Base-by-base conservation (phyloP, 2,113 vertebrate species). In the Corydoras sp. region DNA sequence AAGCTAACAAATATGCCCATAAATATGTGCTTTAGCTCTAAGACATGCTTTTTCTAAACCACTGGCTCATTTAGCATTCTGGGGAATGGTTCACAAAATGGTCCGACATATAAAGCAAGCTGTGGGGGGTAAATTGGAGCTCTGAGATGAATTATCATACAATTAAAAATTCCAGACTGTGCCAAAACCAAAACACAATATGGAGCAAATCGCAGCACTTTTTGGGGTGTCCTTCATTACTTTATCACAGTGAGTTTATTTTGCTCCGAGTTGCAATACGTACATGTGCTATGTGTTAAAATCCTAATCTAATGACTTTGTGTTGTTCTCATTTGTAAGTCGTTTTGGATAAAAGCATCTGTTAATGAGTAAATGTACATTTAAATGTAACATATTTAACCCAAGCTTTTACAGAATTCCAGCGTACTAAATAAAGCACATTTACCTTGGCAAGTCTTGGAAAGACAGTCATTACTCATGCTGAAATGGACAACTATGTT, bases 121-220 rank as follows among this genome's bases (percentile, higher is more conserved):
- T 72, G 92, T 89, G 86, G 92, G 94, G 91, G 93, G 93, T 93
- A 94, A 94, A 97, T 95, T 95, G 96, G 90, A 89, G 89, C 93
- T 91, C 89, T 84, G 83, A 91, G 80, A 87, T 95, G 93, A 96
- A 91, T 97, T 93, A 95, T 94, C 91, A 92, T 91, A 89, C 74
- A 90, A 90, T 90, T 94, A 93, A 93, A 81, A 65, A 89, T 86
- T 87, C 89, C 90, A 92, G 91, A 93, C 92, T 93, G 86, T 85
- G 86, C 88, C 87, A 89, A 85, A 88, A 83, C 87, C 77, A 86
- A 86, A 86, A 83, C 84, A 87, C 82, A 88, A 86, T 86, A 86
- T 82, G 83, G 83, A 84, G 75, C 74, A 80, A 82, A 85, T 79
- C 59, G 71, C 80, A 79, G 81, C 82, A 80, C 79, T 85, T 85